Percentiles rank a stretch among this genome's conserved stretches.
Conservation (phyloP, 2,888 invertebrate species). For the Philonicus albiceps region DNA sequence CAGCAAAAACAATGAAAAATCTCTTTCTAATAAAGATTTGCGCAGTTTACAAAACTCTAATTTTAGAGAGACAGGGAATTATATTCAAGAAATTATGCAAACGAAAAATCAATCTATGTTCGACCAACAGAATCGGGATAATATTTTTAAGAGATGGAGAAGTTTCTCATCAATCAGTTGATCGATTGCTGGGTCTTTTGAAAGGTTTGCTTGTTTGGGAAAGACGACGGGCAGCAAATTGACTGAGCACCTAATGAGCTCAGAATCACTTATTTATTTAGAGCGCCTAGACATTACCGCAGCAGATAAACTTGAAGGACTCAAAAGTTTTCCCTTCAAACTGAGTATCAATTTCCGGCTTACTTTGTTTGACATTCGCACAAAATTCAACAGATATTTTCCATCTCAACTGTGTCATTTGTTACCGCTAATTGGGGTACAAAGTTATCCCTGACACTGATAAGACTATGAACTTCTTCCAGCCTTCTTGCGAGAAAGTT, state of each 20-base stretch:
- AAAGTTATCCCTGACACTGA: neutral
- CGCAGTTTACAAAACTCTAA: neutral
- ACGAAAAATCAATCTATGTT: neutral
- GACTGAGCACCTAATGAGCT: neutral
- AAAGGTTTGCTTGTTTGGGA: neutral
- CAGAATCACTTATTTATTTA: neutral
- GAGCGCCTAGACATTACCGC: neutral
- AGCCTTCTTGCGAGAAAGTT: neutral
- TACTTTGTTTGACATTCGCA: neutral
- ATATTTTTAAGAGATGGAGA: neutral
- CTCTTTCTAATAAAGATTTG: neutral
- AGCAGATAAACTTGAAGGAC: neutral
- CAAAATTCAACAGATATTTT: neutral
- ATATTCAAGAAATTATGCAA: neutral
- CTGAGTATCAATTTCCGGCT: neutral
- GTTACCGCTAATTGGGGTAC: neutral
- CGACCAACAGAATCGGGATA: neutral
- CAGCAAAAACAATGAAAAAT: neutral
- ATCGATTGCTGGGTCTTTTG: neutral
- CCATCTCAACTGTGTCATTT: neutral
- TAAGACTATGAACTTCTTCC: neutral
- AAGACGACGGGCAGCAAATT: neutral
- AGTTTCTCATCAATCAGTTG: neutral
- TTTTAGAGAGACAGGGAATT: neutral
- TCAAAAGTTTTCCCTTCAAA: neutral